A percentile compares a stretch with the other conserved stretches of the same genome.
phyloP scores from a whole-genome alignment of 2,888 invertebrate species.

The Apantesis nais region DNA sequence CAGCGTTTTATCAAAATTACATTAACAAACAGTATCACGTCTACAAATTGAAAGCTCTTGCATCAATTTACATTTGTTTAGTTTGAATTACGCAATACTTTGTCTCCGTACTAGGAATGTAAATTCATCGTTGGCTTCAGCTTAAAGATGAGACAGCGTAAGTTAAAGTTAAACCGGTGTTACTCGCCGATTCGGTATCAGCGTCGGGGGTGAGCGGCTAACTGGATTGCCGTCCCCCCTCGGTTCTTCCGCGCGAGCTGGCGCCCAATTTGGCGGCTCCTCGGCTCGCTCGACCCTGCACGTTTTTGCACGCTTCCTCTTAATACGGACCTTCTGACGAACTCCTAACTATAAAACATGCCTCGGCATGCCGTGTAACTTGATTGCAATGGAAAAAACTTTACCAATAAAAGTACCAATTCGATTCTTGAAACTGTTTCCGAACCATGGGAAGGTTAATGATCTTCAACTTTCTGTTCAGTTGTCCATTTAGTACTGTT shows the following conservation, averaged over 20 bases:
- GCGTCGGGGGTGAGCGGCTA: slow-evolving; percentile 53
- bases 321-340: slow-evolving; percentile 54
- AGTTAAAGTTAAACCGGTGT: slow-evolving; percentile 54
- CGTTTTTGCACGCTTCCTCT: slow-evolving; percentile 72
- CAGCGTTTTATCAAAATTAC: slow-evolving; percentile 44
- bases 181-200: slow-evolving; percentile 46
- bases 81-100: slow-evolving; percentile 56
- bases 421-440: slow-evolving; percentile 43
- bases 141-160: slow-evolving; percentile 49
- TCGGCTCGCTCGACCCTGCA: slow-evolving; percentile 58
- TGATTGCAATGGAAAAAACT: slow-evolving; percentile 53
- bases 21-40: slow-evolving; percentile 53
- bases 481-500: slow-evolving; percentile 39
- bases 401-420: slow-evolving; percentile 51
- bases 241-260: slow-evolving; percentile 65
- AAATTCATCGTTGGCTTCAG: slow-evolving; percentile 43
- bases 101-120: slow-evolving; percentile 42
- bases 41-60: slow-evolving; percentile 49
- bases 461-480: slow-evolving; percentile 45
- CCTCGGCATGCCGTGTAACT: slow-evolving; percentile 41
- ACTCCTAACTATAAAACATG: slow-evolving; percentile 52
- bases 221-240: slow-evolving; percentile 62
- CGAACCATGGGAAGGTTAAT: slow-evolving; percentile 45
- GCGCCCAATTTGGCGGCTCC: slow-evolving; percentile 69
- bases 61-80: slow-evolving; percentile 60